Conservation (phyloP, 1,140 invertebrate genomes). For the Rhagoletis pomonella region DNA sequence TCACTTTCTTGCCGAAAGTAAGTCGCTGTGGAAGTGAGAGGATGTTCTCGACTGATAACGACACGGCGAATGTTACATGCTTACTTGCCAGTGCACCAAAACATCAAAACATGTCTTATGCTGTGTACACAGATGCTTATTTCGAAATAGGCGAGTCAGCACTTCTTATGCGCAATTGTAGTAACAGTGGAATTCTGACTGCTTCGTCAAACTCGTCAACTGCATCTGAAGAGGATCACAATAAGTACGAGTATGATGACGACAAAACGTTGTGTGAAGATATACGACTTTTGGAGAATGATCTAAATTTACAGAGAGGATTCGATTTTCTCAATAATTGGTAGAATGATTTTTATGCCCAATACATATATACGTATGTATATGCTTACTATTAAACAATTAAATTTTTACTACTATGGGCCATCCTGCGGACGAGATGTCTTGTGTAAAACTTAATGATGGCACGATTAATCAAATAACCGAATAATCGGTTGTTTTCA, state of each 20-base stretch:
- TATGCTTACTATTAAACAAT: no score
- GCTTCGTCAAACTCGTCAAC: slow-evolving; percentile 38
- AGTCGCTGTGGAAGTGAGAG: not conserved
- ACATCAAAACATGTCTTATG: not conserved
- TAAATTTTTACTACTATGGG: no score
- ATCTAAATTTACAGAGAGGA: slow-evolving; percentile 65
- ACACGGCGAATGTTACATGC: not conserved
- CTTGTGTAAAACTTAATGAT: no score
- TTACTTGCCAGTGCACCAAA: not conserved
- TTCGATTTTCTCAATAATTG: slow-evolving; percentile 72
- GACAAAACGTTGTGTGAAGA: slow-evolving; percentile 56
- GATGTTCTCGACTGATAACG: not conserved
- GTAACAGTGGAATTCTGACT: slow-evolving; percentile 58
- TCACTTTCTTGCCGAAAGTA: not conserved
- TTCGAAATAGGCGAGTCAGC: slow-evolving; percentile 55
- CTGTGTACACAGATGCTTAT: slow-evolving; percentile 52
- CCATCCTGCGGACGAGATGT: no score
- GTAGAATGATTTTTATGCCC: slow-evolving; percentile 56
- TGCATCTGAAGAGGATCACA: not conserved
- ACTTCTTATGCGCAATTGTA: slow-evolving; percentile 55
- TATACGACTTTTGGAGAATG: slow-evolving; percentile 60
- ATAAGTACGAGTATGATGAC: not conserved
- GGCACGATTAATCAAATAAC: no score
- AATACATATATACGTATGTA: no score
- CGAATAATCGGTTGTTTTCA: no score